phyloP scores from a whole-genome alignment of 1,140 invertebrate genomes.

The Drosophila serrata region DNA sequence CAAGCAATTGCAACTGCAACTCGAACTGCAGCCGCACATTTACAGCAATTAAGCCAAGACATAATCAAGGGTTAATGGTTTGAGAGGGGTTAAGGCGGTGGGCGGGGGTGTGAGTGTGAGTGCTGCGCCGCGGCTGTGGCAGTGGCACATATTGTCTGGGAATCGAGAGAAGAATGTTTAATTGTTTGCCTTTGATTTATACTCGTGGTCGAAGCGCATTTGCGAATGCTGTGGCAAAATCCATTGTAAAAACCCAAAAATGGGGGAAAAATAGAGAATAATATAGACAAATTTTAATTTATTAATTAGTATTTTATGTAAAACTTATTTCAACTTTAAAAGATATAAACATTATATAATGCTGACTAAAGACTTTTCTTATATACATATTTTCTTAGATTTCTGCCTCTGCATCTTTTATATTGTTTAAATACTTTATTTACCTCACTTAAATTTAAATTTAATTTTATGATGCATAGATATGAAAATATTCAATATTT shows the following conservation, averaged over 20 bases:
- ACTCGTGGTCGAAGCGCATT: slow-evolving; percentile 16
- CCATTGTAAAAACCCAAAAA: background rate
- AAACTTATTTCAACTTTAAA: background rate
- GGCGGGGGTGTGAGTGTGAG: too few species aligned
- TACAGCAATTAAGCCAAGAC: slow-evolving; percentile 56
- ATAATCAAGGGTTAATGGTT: slow-evolving; percentile 33
- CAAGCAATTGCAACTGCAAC: slow-evolving; percentile 41
- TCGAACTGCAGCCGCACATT: slow-evolving; percentile 51
- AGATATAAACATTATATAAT: background rate
- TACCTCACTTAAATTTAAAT: too few species aligned
- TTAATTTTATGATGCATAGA: too few species aligned
- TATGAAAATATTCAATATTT: too few species aligned
- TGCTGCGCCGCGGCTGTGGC: background rate
- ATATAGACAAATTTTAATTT: too few species aligned
- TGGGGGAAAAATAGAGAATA: background rate
- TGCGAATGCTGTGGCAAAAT: slow-evolving; percentile 1
- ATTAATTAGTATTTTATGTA: background rate
- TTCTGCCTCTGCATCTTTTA: too few species aligned
- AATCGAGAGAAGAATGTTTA: slow-evolving; percentile 44
- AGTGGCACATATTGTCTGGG: slow-evolving; percentile 46
- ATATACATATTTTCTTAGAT: too few species aligned
- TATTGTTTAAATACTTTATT: too few species aligned
- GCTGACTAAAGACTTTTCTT: background rate
- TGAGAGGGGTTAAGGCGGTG: slow-evolving; percentile 1
- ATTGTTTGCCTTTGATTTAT: slow-evolving; percentile 50